These are phyloP conservation scores for Drosophila orosa DNA, from an alignment of 1,140 invertebrate species.

Conservation along the genomic window DNA sequence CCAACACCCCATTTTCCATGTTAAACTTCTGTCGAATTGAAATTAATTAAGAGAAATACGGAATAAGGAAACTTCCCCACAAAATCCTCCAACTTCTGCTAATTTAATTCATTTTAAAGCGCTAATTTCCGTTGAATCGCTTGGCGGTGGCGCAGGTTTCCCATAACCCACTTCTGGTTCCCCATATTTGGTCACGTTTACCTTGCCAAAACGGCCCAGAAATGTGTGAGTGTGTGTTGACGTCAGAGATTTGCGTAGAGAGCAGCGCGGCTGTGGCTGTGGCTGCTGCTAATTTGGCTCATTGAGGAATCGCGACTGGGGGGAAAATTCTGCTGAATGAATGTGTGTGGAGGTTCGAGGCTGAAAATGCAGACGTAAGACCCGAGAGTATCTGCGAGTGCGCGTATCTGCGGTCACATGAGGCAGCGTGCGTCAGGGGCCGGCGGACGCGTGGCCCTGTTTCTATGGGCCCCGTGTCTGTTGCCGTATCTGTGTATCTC, in stretches of 20 bases:
- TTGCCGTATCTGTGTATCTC: conserved; percentile 2
- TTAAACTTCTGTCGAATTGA: background rate
- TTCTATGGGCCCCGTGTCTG: conserved; percentile 15
- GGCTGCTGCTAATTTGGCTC: conserved; percentile 63
- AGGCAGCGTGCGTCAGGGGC: conserved; percentile 68
- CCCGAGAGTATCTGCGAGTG: conserved; percentile 8
- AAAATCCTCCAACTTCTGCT: background rate
- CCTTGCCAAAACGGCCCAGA: conserved; percentile 30
- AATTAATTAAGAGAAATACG: too few relatives aligned
- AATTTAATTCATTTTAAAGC: conserved; percentile 1
- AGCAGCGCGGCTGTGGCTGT: conserved; percentile 17
- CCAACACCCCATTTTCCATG: background rate
- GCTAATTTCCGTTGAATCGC: conserved; percentile 25
- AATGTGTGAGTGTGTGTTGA: conserved; percentile 35
- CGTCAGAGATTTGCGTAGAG: conserved; percentile 64
- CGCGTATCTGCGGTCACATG: conserved; percentile 57
- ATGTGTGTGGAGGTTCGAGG: conserved; percentile 36
- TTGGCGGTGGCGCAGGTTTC: conserved; percentile 11
- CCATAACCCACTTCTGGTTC: conserved; percentile 37
- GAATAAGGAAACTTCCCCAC: conserved; percentile 3
- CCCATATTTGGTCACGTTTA: conserved; percentile 79
- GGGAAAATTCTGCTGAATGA: conserved; percentile 69
- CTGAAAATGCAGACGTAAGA: conserved; percentile 29
- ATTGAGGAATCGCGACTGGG: conserved; percentile 60
- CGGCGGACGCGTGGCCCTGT: conserved; percentile 44